A percentile compares a stretch with the other conserved stretches of the same genome.
phyloP scores from a whole-genome alignment of 2,113 vertebrate species.

The Dolichallabes microphthalmus region DNA sequence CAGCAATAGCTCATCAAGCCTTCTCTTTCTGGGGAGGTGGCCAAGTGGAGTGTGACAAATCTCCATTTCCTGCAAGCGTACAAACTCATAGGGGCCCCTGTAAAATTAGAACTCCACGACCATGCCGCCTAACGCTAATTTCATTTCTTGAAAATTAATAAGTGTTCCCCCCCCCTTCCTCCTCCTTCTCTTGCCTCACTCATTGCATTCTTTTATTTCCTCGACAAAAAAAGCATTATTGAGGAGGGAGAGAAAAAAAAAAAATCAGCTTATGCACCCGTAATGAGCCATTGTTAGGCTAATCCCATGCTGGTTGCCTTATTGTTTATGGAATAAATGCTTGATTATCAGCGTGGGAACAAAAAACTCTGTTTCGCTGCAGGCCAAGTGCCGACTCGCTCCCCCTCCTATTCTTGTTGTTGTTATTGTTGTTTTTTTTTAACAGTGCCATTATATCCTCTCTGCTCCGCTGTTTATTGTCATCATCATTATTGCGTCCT shows the following conservation, averaged over 20 bases:
- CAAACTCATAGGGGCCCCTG: constrained; percentile 72
- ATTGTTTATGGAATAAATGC: constrained; percentile 76
- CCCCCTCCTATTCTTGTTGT: constrained; percentile 31
- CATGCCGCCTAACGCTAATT: constrained; percentile 77
- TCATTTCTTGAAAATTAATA: constrained; percentile 82
- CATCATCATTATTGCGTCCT: constrained; percentile 65
- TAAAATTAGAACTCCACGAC: constrained; percentile 73
- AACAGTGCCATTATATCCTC: constrained; percentile 43
- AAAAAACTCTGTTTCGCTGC: constrained; percentile 55
- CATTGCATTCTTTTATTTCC: constrained; percentile 60
- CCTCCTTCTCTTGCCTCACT: constrained; percentile 38
- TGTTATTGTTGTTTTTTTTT: constrained; percentile 48
- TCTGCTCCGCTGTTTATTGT: constrained; percentile 59
- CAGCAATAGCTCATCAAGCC: constrained; percentile 73
- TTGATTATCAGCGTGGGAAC: constrained; percentile 71
- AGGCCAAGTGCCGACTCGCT: constrained; percentile 64
- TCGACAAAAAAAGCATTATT: constrained; percentile 75
- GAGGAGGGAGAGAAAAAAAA: constrained; percentile 43
- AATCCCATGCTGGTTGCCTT: constrained; percentile 73
- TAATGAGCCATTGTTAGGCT: constrained; percentile 80
- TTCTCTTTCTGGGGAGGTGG: constrained; percentile 73
- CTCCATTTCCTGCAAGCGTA: constrained; percentile 81
- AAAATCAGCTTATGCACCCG: constrained; percentile 68
- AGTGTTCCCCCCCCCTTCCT: constrained; percentile 67
- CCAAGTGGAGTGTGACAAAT: constrained; percentile 88